Evolutionary conservation across 1,140 invertebrate species (phyloP).

Genomic region (Leptinotarsa defecta): DNA sequence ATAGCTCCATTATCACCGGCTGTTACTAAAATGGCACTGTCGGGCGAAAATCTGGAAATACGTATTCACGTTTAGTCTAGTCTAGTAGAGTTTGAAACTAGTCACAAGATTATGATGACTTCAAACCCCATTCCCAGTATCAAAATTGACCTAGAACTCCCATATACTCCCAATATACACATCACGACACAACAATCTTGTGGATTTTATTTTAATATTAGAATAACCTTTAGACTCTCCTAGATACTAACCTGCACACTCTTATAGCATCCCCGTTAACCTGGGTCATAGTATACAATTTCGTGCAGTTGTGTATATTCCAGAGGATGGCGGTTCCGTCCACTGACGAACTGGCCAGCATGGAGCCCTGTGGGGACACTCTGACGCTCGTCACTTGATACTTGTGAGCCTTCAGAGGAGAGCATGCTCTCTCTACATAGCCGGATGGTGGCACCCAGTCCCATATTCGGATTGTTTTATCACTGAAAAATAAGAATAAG

Average conservation of each 20-base stretch:
- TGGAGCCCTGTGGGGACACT: slow-evolving; percentile 73
- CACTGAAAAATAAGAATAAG: slow-evolving; percentile 54
- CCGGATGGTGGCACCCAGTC: slow-evolving; percentile 64
- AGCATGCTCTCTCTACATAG: slow-evolving; percentile 61
- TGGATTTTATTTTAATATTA: too few relatives aligned
- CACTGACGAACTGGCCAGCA: slow-evolving; percentile 72
- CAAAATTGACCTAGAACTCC: too few relatives aligned
- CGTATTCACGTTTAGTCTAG: too few relatives aligned
- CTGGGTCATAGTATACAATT: slow-evolving; percentile 68
- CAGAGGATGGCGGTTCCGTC: slow-evolving; percentile 76
- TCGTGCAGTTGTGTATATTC: slow-evolving; percentile 67
- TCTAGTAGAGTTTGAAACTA: too few relatives aligned
- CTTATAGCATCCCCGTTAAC: slow-evolving; percentile 68
- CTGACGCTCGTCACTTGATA: slow-evolving; percentile 69
- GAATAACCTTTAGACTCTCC: too few relatives aligned
- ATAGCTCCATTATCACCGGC: slow-evolving; percentile 76
- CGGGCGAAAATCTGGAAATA: slow-evolving; percentile 65
- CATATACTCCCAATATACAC: too few relatives aligned
- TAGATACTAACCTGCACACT: slow-evolving; percentile 59
- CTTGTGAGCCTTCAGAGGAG: slow-evolving; percentile 67
- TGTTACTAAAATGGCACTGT: slow-evolving; percentile 68
- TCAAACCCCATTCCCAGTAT: too few relatives aligned
- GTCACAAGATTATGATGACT: too few relatives aligned
- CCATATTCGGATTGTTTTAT: slow-evolving; percentile 68
- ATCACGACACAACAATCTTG: too few relatives aligned